Evolutionary conservation across 2,113 vertebrate genomes (phyloP).

Genomic region (Abramis brama): DNA sequence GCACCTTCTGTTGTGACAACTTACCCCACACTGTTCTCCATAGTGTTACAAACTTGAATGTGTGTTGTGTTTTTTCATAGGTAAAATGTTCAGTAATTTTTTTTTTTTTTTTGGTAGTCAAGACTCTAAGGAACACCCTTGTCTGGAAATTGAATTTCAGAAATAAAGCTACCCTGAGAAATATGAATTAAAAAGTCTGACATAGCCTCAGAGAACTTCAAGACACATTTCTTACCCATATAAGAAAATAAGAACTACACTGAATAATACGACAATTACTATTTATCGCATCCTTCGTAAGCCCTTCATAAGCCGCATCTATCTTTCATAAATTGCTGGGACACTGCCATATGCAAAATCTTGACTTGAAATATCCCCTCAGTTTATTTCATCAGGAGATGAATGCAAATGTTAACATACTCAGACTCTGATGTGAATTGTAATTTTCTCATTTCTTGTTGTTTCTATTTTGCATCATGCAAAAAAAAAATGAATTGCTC

Average conservation of each 20-base stretch:
- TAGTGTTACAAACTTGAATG: not conserved
- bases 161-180: not conserved
- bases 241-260: not conserved
- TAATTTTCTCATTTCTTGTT: constrained; percentile 28
- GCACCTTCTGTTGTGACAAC: not conserved
- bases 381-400: constrained; percentile 24
- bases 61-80: not conserved
- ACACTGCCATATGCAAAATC: not conserved
- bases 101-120: not conserved
- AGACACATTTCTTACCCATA: not conserved
- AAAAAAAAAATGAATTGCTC: constrained; percentile 13
- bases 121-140: not conserved
- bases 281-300: constrained; percentile 7
- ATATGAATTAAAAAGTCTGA: not conserved
- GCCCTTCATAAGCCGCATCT: not conserved
- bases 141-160: not conserved
- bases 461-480: constrained; percentile 7
- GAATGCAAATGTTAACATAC: constrained; percentile 21
- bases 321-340: constrained; percentile 2
- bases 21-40: not conserved
- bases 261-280: constrained; percentile 31
- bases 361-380: not conserved
- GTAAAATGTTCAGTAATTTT: not conserved
- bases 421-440: constrained; percentile 7
- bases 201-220: not conserved